Percentiles rank a stretch among this genome's conserved stretches.
phyloP scores from a whole-genome alignment of 2,888 invertebrate genomes.

The Acanthopleura granulata region DNA sequence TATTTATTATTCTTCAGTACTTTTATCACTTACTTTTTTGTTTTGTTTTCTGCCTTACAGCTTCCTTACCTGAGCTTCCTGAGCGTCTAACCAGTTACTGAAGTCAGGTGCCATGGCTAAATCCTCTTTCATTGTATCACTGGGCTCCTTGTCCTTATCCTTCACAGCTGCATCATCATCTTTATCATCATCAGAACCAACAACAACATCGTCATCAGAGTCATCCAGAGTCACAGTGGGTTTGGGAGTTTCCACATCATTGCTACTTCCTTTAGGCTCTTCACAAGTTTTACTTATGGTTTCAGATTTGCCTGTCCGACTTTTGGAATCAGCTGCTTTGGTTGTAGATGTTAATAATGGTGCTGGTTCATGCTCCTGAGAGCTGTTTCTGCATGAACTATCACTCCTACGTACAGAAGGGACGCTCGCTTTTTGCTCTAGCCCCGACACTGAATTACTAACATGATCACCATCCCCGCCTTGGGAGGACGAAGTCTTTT shows the following conservation, averaged over 20 bases:
- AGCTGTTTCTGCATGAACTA: not conserved
- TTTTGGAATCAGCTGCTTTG: not conserved
- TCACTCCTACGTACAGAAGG: not conserved
- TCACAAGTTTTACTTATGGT: not conserved
- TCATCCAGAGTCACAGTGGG: conserved; percentile 13
- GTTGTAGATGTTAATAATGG: not conserved
- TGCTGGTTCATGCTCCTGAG: not conserved
- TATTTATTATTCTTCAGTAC: not conserved
- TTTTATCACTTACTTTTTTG: not conserved
- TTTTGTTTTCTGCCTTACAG: not conserved
- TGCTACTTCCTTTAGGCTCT: not conserved
- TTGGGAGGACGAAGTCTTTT: not conserved
- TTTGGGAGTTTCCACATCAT: not conserved
- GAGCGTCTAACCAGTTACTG: conserved; percentile 16
- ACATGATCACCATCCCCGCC: not conserved
- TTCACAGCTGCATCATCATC: not conserved
- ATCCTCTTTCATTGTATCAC: not conserved
- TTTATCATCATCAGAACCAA: not conserved
- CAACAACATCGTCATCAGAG: conserved; percentile 3
- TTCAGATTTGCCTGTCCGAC: too few relatives aligned
- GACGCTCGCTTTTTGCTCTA: not conserved
- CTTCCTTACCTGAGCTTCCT: conserved; percentile 5
- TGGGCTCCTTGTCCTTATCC: conserved; percentile 19
- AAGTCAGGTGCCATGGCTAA: not conserved
- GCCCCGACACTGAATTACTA: not conserved